Conservation (phyloP, 2,113 vertebrate genomes). For the Ophthalmolycus amberensis region DNA sequence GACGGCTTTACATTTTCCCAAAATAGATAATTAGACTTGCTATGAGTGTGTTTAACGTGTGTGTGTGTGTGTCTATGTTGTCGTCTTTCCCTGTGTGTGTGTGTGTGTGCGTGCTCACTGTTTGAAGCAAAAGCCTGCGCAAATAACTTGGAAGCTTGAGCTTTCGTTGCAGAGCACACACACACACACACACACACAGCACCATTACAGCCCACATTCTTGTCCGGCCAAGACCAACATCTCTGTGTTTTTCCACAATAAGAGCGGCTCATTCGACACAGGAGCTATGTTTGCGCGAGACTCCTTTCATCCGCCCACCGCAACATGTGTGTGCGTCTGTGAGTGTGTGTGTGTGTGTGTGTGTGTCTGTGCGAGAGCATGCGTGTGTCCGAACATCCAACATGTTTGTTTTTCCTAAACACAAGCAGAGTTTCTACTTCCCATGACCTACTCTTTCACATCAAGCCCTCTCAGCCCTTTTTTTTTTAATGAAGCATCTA, state of each 20-base stretch:
- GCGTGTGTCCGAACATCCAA: constrained; percentile 51
- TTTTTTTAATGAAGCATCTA: constrained; percentile 11
- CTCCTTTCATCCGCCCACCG: constrained; percentile 74
- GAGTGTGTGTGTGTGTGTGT: constrained; percentile 27
- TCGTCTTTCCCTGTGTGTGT: not conserved
- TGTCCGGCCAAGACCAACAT: constrained; percentile 78
- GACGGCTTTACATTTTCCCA: not conserved
- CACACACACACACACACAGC: constrained; percentile 30
- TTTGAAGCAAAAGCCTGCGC: constrained; percentile 63
- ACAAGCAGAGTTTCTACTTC: constrained; percentile 46
- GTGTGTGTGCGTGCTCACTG: constrained; percentile 3
- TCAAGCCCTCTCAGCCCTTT: not conserved
- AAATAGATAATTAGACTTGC: constrained; percentile 41
- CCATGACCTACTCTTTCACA: constrained; percentile 25
- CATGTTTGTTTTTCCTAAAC: constrained; percentile 64
- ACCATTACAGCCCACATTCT: constrained; percentile 62
- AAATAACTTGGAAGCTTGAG: constrained; percentile 61
- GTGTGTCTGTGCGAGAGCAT: constrained; percentile 16
- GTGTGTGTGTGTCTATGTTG: not conserved
- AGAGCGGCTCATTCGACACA: constrained; percentile 68
- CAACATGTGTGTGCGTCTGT: constrained; percentile 53
- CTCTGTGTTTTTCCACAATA: constrained; percentile 76
- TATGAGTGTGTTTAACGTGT: constrained; percentile 19
- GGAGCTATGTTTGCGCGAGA: constrained; percentile 68
- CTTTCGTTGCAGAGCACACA: constrained; percentile 34